phyloP scores from a whole-genome alignment of 2,797 vertebrate genomes.

The Zenarchopterus dispar region DNA sequence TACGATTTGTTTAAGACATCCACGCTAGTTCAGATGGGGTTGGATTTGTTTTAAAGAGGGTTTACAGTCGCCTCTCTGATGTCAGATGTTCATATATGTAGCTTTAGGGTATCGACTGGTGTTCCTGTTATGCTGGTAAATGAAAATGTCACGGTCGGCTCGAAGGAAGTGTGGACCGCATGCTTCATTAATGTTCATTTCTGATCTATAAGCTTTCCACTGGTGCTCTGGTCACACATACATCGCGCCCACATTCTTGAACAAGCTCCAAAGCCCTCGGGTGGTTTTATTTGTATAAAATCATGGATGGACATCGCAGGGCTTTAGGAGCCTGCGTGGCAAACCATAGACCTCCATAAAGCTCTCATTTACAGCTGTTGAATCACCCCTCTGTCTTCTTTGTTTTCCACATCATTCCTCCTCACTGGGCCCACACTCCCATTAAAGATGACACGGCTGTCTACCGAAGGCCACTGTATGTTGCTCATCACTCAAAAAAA shows the following conservation, averaged over 20 bases:
- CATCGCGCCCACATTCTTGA: constrained; percentile 25
- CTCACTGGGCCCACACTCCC: constrained; percentile 33
- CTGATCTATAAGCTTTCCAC: constrained; percentile 8
- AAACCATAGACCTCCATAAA: constrained; percentile 61
- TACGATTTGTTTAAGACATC: constrained; percentile 5
- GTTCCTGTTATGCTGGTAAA: constrained; percentile 18
- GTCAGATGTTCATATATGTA: constrained; percentile 5
- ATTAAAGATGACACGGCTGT: constrained; percentile 33
- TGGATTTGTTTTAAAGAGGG: constrained; percentile 15
- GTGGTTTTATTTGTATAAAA: constrained; percentile 46
- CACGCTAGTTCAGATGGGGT: constrained; percentile 15
- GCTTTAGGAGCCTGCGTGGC: constrained; percentile 26
- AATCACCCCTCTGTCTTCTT: constrained; percentile 65
- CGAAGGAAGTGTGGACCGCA: constrained; percentile 6
- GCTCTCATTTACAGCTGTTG: constrained; percentile 67
- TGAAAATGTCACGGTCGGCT: constrained; percentile 17
- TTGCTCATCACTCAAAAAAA: constrained; percentile 40
- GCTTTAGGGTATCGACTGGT: constrained; percentile 20
- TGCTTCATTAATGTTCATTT: not conserved
- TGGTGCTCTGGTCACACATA: constrained; percentile 5
- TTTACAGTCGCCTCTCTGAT: constrained; percentile 2
- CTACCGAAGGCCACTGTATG: constrained; percentile 38
- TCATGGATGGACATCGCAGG: constrained; percentile 43
- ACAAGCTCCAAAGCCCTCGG: constrained; percentile 33
- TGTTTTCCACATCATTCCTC: constrained; percentile 41